A percentile compares a stretch with the other conserved stretches of the same genome.
These are phyloP conservation scores for Platypus cylindrus DNA, from an alignment of 2,888 invertebrate species.

Conservation along the genomic window DNA sequence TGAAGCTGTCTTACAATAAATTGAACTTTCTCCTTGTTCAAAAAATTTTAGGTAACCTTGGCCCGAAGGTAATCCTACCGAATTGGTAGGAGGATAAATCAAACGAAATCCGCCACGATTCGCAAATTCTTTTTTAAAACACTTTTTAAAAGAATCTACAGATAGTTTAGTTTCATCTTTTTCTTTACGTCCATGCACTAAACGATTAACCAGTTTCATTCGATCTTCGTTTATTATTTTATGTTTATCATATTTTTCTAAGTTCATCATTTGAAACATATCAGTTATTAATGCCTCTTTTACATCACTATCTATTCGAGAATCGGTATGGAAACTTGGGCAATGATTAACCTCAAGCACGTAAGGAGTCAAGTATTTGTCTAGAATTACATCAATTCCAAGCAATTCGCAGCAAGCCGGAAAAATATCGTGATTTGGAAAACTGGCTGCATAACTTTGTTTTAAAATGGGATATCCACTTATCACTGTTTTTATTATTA, in stretches of 20 bases:
- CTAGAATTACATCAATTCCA: slow-evolving; percentile 80
- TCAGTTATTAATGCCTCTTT: slow-evolving; percentile 68
- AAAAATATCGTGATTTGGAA: slow-evolving; percentile 74
- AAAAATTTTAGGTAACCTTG: slow-evolving; percentile 56
- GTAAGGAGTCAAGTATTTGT: slow-evolving; percentile 72
- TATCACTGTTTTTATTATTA: slow-evolving; percentile 81
- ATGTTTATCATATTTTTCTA: slow-evolving; percentile 60
- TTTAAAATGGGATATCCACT: slow-evolving; percentile 79
- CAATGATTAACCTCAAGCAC: slow-evolving; percentile 88
- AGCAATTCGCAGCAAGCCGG: slow-evolving; percentile 80
- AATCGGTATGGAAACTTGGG: slow-evolving; percentile 86
- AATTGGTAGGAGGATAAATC: slow-evolving; percentile 52
- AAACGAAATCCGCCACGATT: slow-evolving; percentile 60
- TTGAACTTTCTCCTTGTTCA: slow-evolving; percentile 59
- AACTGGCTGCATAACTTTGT: slow-evolving; percentile 78
- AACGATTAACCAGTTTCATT: slow-evolving; percentile 54
- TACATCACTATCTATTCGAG: slow-evolving; percentile 72
- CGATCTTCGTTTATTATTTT: slow-evolving; percentile 63
- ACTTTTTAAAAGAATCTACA: slow-evolving; percentile 27
- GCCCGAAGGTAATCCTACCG: too few relatives aligned
- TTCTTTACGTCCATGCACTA: slow-evolving; percentile 45
- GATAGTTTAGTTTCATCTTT: slow-evolving; percentile 29
- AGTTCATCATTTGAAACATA: slow-evolving; percentile 65
- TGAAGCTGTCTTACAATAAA: slow-evolving; percentile 59
- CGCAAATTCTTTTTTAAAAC: slow-evolving; percentile 30